These are phyloP conservation scores for Plebejus anna DNA, from an alignment of 2,888 invertebrate species.

Conservation along the genomic window DNA sequence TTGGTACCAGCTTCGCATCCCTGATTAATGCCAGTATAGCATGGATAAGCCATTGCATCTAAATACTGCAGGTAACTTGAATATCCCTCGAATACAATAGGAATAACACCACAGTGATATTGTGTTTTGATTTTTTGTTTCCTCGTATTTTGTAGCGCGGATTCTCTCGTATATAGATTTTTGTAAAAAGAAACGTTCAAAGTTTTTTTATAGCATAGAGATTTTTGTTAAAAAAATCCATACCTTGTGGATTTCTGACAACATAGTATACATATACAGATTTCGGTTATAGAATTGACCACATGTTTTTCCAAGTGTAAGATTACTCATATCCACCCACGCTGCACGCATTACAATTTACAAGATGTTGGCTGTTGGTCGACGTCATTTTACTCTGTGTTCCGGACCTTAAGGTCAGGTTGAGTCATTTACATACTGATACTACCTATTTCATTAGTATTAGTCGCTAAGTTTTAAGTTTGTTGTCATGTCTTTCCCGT, in stretches of 20 bases:
- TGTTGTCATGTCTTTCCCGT: not conserved
- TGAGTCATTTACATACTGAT: not conserved
- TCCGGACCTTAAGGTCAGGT: not conserved
- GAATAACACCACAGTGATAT: not conserved
- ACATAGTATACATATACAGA: not conserved
- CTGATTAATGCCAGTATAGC: not conserved
- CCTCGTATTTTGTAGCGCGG: not conserved
- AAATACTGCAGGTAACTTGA: not conserved
- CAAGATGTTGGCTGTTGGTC: conserved; percentile 1
- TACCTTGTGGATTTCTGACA: not conserved
- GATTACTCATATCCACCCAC: not conserved
- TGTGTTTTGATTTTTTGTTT: not conserved
- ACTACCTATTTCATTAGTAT: not conserved
- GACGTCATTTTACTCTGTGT: not conserved
- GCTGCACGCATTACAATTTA: not conserved
- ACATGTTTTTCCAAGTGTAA: not conserved
- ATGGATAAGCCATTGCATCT: not conserved
- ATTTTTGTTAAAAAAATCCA: not conserved
- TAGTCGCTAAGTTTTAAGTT: too few relatives aligned
- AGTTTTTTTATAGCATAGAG: not conserved
- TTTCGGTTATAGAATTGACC: not conserved
- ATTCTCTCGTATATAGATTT: not conserved
- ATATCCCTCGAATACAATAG: not conserved
- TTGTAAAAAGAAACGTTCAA: not conserved
- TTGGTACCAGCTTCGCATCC: not conserved